phyloP scores from a whole-genome alignment of 2,113 vertebrate genomes.

The Hiodon tergisus region DNA sequence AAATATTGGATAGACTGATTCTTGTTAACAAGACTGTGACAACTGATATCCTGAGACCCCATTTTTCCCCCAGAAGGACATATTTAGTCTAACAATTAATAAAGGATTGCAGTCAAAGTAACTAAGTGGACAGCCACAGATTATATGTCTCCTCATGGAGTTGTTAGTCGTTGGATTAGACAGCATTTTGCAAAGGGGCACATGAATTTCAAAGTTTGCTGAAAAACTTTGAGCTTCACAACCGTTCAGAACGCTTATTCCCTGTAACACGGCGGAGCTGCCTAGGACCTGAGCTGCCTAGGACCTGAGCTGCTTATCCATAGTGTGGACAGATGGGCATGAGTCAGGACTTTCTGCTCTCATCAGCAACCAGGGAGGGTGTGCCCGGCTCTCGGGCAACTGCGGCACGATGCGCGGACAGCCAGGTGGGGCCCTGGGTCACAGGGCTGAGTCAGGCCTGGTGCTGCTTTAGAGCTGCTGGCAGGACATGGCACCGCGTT shows the following conservation, averaged over 20 bases:
- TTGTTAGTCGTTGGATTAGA: too few relatives aligned
- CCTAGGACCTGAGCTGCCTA: slow-evolving; percentile 24
- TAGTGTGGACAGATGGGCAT: slow-evolving; percentile 67
- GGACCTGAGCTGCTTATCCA: slow-evolving; percentile 55
- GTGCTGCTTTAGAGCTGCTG: slow-evolving; percentile 57
- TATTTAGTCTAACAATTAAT: too few relatives aligned
- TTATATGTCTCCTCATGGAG: too few relatives aligned
- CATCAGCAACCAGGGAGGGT: slow-evolving; percentile 45
- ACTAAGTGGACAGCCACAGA: too few relatives aligned
- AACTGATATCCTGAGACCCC: too few relatives aligned
- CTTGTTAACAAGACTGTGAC: too few relatives aligned
- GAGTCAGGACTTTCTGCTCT: slow-evolving; percentile 69
- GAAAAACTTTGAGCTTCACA: not conserved
- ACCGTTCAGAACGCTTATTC: too few relatives aligned
- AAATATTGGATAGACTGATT: too few relatives aligned
- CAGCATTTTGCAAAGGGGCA: not conserved
- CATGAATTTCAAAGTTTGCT: too few relatives aligned
- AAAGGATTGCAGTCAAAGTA: too few relatives aligned
- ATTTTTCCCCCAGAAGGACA: too few relatives aligned
- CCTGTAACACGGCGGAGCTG: slow-evolving; percentile 34
- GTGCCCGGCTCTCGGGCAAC: slow-evolving; percentile 32
- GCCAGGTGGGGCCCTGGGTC: slow-evolving; percentile 64
- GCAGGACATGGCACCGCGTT: slow-evolving; percentile 56
- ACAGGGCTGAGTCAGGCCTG: slow-evolving; percentile 61
- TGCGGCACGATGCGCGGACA: slow-evolving; percentile 46